These are phyloP conservation scores for Apis florea DNA, from an alignment of 1,140 invertebrate genomes.

Conservation along the genomic window DNA sequence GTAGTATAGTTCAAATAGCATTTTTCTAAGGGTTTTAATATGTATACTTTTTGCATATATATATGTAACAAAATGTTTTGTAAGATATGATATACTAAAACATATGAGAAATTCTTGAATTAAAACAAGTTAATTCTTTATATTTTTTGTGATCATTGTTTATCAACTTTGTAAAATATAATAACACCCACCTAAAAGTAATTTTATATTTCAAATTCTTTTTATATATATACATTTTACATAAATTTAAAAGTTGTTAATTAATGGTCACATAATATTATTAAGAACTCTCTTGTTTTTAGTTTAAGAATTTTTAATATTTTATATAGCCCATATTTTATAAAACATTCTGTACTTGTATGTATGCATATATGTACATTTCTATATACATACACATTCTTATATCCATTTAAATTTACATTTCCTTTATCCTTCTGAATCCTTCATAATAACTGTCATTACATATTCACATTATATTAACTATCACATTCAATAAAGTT, in stretches of 20 bases:
- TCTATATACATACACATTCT: slow-evolving; percentile 47
- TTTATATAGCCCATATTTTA: background rate
- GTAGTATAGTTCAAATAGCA: background rate
- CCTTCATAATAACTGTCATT: slow-evolving; percentile 44
- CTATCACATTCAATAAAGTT: slow-evolving; percentile 36
- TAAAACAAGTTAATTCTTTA: slow-evolving; percentile 12
- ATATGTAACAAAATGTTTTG: slow-evolving; percentile 12
- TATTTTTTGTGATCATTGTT: slow-evolving; percentile 6
- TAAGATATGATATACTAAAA: slow-evolving; percentile 5
- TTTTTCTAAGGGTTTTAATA: slow-evolving; percentile 27
- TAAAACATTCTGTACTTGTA: slow-evolving; percentile 7
- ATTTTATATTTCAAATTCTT: background rate
- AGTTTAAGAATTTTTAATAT: background rate
- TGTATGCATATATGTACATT: slow-evolving; percentile 41
- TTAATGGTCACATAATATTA: slow-evolving; percentile 11
- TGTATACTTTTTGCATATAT: slow-evolving; percentile 4
- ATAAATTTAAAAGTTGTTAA: slow-evolving; percentile 7
- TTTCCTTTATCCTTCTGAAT: slow-evolving; percentile 32
- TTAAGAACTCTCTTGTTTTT: slow-evolving; percentile 10
- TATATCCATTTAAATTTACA: slow-evolving; percentile 36
- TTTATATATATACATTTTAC: background rate
- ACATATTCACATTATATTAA: slow-evolving; percentile 47
- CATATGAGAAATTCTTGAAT: slow-evolving; percentile 8
- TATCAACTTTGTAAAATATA: background rate
- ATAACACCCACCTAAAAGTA: background rate